Conservation (phyloP, 2,113 vertebrate genomes). For the Sapajus apella region DNA sequence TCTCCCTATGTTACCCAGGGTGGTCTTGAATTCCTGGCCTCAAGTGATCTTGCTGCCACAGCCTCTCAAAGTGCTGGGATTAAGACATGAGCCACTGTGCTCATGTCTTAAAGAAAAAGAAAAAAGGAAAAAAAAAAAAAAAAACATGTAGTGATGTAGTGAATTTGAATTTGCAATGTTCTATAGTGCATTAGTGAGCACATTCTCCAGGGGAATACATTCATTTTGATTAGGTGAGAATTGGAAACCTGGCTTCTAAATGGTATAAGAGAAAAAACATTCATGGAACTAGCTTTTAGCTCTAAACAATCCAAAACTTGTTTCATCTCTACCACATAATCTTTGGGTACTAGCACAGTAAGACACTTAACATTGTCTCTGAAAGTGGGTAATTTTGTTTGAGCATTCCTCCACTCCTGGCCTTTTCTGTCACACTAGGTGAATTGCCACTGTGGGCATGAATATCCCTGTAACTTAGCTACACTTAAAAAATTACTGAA, state of each 20-base stretch:
- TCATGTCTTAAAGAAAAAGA: too few species aligned
- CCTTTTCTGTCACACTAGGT: neutral
- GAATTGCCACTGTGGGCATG: too few species aligned
- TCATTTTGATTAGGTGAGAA: neutral
- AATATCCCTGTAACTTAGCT: neutral
- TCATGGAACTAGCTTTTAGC: neutral
- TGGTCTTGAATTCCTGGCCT: too few species aligned
- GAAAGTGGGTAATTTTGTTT: neutral
- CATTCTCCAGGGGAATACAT: neutral
- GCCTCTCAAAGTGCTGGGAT: too few species aligned
- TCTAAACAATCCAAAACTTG: neutral
- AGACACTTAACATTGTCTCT: neutral
- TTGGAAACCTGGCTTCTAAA: neutral
- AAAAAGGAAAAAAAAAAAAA: too few species aligned
- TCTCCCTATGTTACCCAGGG: too few species aligned
- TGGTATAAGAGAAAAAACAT: neutral
- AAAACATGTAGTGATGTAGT: too few species aligned
- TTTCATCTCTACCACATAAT: neutral
- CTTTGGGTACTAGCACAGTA: neutral
- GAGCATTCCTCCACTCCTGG: neutral
- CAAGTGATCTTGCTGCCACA: too few species aligned
- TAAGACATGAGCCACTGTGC: too few species aligned
- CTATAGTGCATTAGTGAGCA: neutral
- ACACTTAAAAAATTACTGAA: neutral
- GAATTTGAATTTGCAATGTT: neutral